Evolutionary conservation across 2,113 vertebrate species (phyloP), one percentile per base, ranked within the genome.

Genomic region (Mustelus asterias): DNA sequence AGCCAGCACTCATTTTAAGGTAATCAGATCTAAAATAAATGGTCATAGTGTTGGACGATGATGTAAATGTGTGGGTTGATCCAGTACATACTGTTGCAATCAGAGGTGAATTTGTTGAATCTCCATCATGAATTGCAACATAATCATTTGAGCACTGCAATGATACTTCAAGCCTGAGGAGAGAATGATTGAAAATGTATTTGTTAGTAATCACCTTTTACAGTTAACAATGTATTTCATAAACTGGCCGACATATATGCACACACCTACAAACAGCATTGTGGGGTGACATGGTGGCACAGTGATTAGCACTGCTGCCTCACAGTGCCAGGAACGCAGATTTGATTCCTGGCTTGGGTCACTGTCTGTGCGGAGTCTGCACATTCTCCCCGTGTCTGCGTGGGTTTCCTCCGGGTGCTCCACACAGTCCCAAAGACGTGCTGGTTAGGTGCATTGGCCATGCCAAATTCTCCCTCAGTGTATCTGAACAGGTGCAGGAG

Each of bases 91-190:
- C 90, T 8, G 88, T 97, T 72, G 96, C 96, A 0, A 98, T 96
- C 85, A 96, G 96, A 11, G 96, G 96, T 63, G 97, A 97, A 0
- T 58, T 97, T 0, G 44, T n/a, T 29, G 96, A 24, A 29, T 97
- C 83, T 11, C 98, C 98, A 0, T 99, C 97, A 0, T 98, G 98
- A 78, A 99, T 20, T 0, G 97, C 80, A 6, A 98, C 48, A 90
- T 98, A 98, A 96, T 99, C 99, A 96, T 98, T 98, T 6, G 0
- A 20, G 97, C 99, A 99, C 14, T 96, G 83, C 0, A 94, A 54
- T 96, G 98, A 98, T 96, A 96, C 78, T 95, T 99, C 98, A 96
- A 99, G 63, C 95, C 98, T 99, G 96, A 3, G 9, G 94, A 96
- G 58, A 96, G 14, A 96, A 67, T 94, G 54, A 94, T 94, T 94